Evolutionary conservation across 2,888 invertebrate species (phyloP).

Genomic region (Agrochola lychnidis): DNA sequence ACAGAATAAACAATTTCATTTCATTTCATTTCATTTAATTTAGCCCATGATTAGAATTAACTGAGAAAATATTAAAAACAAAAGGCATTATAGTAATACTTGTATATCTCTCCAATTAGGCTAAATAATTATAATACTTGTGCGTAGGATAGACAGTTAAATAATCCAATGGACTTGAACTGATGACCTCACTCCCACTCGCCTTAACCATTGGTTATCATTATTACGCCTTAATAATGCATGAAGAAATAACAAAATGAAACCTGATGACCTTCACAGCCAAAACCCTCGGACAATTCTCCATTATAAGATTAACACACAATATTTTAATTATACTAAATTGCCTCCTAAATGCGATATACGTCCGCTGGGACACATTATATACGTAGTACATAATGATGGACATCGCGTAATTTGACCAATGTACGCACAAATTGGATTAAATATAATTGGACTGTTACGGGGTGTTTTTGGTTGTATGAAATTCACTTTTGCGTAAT

Average conservation of each 20-base stretch:
- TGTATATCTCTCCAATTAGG: background rate
- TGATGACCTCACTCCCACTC: background rate
- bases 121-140: background rate
- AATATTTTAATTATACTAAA: slow-evolving; percentile 57
- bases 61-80: no score
- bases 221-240: slow-evolving; percentile 7
- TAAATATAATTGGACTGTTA: slow-evolving; percentile 48
- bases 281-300: slow-evolving; percentile 36
- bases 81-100: no score
- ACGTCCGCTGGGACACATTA: slow-evolving; percentile 35
- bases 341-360: slow-evolving; percentile 49
- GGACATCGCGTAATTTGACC: slow-evolving; percentile 42
- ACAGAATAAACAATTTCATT: no score
- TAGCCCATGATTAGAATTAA: no score
- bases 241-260: slow-evolving; percentile 3
- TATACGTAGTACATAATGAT: slow-evolving; percentile 14
- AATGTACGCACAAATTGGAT: slow-evolving; percentile 40
- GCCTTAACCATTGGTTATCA: background rate
- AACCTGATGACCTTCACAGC: slow-evolving; percentile 33
- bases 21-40: no score
- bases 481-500: background rate
- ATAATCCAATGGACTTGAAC: background rate
- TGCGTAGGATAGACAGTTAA: background rate
- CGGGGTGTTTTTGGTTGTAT: slow-evolving; percentile 21
- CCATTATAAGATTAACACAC: slow-evolving; percentile 61